Conservation (phyloP, 2,113 vertebrate species). For the Ptilorrhoa leucosticta region DNA sequence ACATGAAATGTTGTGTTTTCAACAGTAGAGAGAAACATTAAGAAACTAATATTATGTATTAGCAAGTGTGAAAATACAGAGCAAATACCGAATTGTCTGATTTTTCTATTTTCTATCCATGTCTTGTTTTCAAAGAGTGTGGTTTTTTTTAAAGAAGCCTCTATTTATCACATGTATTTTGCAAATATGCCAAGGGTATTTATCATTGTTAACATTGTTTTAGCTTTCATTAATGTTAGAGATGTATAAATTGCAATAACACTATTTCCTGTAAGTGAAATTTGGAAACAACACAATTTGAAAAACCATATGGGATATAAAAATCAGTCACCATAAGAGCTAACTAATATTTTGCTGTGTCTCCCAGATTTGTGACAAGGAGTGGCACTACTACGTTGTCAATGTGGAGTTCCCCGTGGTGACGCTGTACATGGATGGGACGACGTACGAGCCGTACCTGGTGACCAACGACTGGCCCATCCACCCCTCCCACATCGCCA, state of each 20-base stretch:
- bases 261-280: background rate
- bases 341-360: background rate
- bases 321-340: background rate
- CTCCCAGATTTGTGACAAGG: slow-evolving; percentile 95
- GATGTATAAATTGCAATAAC: background rate
- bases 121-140: background rate
- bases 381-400: slow-evolving; percentile 98
- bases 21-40: background rate
- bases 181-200: background rate
- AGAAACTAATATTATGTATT: background rate
- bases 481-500: slow-evolving; percentile 93
- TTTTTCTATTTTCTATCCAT: background rate
- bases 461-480: slow-evolving; percentile 99
- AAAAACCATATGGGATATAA: accelerated
- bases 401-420: slow-evolving; percentile 94
- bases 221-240: background rate
- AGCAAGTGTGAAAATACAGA: background rate
- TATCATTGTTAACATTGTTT: background rate
- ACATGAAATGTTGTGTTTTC: background rate
- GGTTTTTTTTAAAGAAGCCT: background rate
- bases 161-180: background rate
- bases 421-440: slow-evolving; percentile 91
- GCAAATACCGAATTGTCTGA: background rate
- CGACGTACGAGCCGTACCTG: slow-evolving; percentile 93
- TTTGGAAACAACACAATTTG: background rate